phyloP scores from a whole-genome alignment of 2,113 vertebrate species.

The Gnathonemus longibarbis region DNA sequence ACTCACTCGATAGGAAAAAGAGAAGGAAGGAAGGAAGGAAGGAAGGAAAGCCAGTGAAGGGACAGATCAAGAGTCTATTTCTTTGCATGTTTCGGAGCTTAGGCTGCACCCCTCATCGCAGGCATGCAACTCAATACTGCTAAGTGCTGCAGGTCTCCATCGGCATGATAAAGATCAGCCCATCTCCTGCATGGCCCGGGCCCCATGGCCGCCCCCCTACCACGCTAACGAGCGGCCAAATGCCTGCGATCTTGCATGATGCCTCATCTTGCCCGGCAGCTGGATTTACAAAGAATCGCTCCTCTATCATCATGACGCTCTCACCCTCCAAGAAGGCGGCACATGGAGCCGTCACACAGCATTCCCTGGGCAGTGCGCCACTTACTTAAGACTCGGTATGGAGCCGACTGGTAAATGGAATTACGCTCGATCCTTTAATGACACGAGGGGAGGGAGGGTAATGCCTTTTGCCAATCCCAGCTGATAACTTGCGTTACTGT shows the following conservation, averaged over 20 bases:
- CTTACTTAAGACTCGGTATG: neutral
- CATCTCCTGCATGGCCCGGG: neutral
- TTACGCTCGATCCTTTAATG: conserved; percentile 19
- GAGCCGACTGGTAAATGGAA: conserved; percentile 20
- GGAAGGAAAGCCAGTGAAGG: neutral
- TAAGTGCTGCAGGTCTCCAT: conserved; percentile 2
- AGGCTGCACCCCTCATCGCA: neutral
- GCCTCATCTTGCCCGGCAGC: neutral
- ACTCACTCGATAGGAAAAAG: neutral
- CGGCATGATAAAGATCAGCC: conserved; percentile 2
- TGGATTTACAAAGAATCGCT: neutral
- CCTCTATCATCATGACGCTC: neutral
- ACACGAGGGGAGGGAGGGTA: conserved; percentile 12
- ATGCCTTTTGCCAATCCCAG: conserved; percentile 7
- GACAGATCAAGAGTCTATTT: neutral
- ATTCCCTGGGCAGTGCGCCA: conserved; percentile 6
- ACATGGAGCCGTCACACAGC: neutral
- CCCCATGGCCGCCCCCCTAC: neutral
- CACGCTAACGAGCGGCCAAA: neutral
- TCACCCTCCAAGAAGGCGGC: neutral
- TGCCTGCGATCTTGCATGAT: neutral
- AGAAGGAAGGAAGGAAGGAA: neutral
- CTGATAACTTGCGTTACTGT: conserved; percentile 16
- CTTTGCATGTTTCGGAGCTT: neutral
- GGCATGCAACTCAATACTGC: conserved; percentile 4